Evolutionary conservation across 1,140 invertebrate species (phyloP), one percentile per base, ranked within the genome.

Genomic region (Euschistus heros): DNA sequence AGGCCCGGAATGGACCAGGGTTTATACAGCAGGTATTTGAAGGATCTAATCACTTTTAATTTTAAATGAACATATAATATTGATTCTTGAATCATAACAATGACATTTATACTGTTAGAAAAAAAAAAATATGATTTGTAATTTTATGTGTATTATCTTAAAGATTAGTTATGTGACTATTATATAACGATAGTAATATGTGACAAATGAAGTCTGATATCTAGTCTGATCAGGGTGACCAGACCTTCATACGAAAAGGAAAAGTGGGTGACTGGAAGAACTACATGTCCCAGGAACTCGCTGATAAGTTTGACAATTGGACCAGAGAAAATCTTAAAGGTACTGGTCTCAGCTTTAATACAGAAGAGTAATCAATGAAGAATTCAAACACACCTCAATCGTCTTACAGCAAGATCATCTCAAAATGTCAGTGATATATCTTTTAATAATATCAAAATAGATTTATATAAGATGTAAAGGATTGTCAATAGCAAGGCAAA

Each of bases 181-280:
- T 72, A 74, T 0, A 71, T 76, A 0, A 73, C 77, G 47, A 71
- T 78, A 17, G 77, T 78, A 54, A 78, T 74, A 55, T 77, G 75
- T 55, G 74, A 72, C 57, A 76, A 78, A 22, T 62, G 78, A 61
- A 76, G 81, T 22, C 54, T 57, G 54, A 57, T 57, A 22, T 57
- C 24, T 57, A 22, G 15, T 57, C 15, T 24, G 20, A 24, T 63
- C 73, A 72, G 14, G 70, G 82, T 66, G 76, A 84, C 42, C 72
- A 78, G 0, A 83, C 81, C 70, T 90, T 92, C 71, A 89, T 91
- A 63, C 78, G 89, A 17, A 89, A 89, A 71, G 90, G 90, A 0
- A 81, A 86, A 75, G 83, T 91, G 27, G 91, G 91, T 0, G 89
- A 92, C 72, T 92, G 89, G 86, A 85, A 82, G 67, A 89, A 90